These are phyloP conservation scores for Cecropterus lyciades DNA, from an alignment of 1,140 invertebrate species.

Conservation along the genomic window DNA sequence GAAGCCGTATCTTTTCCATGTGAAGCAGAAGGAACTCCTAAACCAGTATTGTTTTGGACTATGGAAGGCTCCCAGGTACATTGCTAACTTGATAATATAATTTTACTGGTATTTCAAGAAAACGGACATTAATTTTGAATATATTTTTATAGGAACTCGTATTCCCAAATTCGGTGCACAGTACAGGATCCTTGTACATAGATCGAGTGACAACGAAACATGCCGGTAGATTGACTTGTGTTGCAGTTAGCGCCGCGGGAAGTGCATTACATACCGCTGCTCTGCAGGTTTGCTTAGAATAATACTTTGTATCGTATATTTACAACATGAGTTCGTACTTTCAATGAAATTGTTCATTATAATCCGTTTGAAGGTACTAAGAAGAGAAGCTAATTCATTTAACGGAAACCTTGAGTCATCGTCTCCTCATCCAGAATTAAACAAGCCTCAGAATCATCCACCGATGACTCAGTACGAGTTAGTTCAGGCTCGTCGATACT, in stretches of 20 bases:
- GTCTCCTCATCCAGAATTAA: constrained; percentile 69
- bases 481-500: constrained; percentile 90
- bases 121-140: not conserved
- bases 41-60: constrained; percentile 94
- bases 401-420: constrained; percentile 69
- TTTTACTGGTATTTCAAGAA: too few relatives aligned
- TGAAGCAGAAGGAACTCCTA: constrained; percentile 95
- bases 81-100: too few relatives aligned
- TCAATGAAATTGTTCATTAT: constrained; percentile 3
- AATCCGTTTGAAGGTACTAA: constrained; percentile 63
- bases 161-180: constrained; percentile 69
- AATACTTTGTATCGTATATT: constrained; percentile 8
- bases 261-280: constrained; percentile 74
- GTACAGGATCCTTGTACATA: constrained; percentile 68
- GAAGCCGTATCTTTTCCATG: constrained; percentile 94
- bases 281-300: constrained; percentile 63
- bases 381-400: constrained; percentile 76
- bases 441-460: constrained; percentile 85
- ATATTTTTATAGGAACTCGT: constrained; percentile 66
- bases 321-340: not conserved
- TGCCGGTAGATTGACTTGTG: constrained; percentile 73
- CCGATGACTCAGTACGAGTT: constrained; percentile 91
- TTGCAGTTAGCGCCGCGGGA: constrained; percentile 75
- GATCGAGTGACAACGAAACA: constrained; percentile 67
- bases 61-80: constrained; percentile 87